phyloP scores from a whole-genome alignment of 2,113 vertebrate species.

The Suncus etruscus region DNA sequence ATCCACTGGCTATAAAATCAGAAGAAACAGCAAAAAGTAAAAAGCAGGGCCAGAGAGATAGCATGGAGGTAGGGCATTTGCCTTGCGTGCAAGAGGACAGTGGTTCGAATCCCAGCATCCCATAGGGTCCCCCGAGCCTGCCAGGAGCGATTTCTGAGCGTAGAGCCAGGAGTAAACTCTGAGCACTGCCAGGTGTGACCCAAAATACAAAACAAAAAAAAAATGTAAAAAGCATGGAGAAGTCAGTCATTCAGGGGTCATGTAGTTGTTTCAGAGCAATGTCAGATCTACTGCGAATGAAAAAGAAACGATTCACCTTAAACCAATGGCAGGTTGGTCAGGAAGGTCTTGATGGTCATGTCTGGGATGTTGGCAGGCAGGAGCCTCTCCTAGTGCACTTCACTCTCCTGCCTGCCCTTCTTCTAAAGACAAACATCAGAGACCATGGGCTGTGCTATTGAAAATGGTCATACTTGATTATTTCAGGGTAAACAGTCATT shows the following conservation, averaged over 20 bases:
- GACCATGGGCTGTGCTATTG: neutral
- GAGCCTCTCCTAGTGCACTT: neutral
- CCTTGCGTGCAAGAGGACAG: too few species aligned
- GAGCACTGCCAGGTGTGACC: too few species aligned
- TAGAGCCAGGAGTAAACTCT: too few species aligned
- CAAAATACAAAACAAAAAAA: neutral
- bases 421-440: neutral
- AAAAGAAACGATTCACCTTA: neutral
- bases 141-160: too few species aligned
- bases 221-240: constrained; percentile 30
- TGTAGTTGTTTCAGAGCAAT: constrained; percentile 27
- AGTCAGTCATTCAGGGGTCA: constrained; percentile 13
- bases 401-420: too few species aligned
- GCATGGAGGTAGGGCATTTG: too few species aligned
- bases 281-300: neutral
- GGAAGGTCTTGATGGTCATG: neutral
- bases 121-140: too few species aligned
- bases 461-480: neutral
- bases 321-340: neutral
- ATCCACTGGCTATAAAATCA: neutral
- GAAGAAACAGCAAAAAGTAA: constrained; percentile 48
- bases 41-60: neutral
- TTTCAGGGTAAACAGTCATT: neutral
- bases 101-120: too few species aligned
- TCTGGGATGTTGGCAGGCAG: neutral